phyloP scores from a whole-genome alignment of 2,113 vertebrate genomes.

The Heliornis fulica region DNA sequence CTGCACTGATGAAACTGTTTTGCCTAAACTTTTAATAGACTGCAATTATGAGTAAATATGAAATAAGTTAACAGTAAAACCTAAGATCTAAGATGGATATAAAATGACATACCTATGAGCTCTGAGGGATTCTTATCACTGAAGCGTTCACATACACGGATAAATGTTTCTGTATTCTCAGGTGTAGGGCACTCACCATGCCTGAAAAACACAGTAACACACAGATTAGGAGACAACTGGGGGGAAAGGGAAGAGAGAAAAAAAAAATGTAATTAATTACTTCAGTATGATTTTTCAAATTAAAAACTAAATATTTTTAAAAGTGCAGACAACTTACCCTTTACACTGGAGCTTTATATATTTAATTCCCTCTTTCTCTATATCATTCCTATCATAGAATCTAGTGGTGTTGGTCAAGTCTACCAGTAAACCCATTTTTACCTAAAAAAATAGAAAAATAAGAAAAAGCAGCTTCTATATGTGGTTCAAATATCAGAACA shows the following conservation, averaged over 20 bases:
- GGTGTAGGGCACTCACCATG: constrained; percentile 90
- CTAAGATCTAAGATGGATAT: not conserved
- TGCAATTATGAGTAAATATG: not conserved
- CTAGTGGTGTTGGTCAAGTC: constrained; percentile 95
- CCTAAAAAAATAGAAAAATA: constrained; percentile 67
- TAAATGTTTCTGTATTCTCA: constrained; percentile 89
- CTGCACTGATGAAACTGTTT: not conserved
- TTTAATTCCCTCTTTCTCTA: constrained; percentile 94
- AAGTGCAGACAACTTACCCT: constrained; percentile 80
- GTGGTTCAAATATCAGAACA: not conserved
- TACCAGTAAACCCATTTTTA: constrained; percentile 95
- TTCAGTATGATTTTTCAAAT: not conserved
- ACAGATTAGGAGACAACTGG: not conserved
- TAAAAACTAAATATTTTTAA: not conserved
- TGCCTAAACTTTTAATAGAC: not conserved
- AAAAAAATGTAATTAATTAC: not conserved
- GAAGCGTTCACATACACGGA: constrained; percentile 89
- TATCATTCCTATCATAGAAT: constrained; percentile 93
- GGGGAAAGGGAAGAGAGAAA: not conserved
- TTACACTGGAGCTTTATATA: constrained; percentile 95
- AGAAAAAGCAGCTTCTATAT: not conserved
- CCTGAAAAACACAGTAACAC: constrained; percentile 70
- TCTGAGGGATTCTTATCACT: constrained; percentile 91
- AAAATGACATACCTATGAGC: constrained; percentile 84
- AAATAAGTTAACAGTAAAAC: not conserved